Conservation (phyloP, 2,888 invertebrate species). For the Aproaerema taeniolella region DNA sequence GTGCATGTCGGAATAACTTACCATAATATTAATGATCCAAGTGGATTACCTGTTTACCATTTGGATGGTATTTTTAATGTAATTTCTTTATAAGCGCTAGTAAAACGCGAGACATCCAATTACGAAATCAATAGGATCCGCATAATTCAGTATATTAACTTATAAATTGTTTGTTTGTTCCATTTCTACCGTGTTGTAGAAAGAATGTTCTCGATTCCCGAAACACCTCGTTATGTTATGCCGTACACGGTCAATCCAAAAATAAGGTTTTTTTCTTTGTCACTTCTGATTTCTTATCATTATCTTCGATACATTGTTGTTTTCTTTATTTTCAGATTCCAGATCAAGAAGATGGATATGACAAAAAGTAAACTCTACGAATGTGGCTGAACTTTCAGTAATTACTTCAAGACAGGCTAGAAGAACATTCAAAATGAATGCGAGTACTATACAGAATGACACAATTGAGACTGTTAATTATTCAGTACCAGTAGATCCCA, state of each 20-base stretch:
- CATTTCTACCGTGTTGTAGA: neutral
- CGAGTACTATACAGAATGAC: constrained; percentile 19
- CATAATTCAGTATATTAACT: neutral
- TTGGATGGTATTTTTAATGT: constrained; percentile 9
- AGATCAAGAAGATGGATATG: constrained; percentile 5
- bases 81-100: constrained; percentile 12
- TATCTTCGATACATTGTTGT: too few relatives aligned
- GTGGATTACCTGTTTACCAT: neutral
- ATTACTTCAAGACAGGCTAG: neutral
- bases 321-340: constrained; percentile 10
- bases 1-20: neutral
- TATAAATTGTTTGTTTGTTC: constrained; percentile 6
- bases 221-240: too few relatives aligned
- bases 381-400: constrained; percentile 5
- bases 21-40: neutral
- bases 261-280: too few relatives aligned
- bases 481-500: constrained; percentile 39
- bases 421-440: constrained; percentile 3
- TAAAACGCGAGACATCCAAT: constrained; percentile 24
- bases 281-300: too few relatives aligned
- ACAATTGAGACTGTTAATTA: constrained; percentile 23
- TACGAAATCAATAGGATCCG: constrained; percentile 13
- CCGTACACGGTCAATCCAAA: too few relatives aligned
- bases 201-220: too few relatives aligned
- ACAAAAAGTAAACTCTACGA: constrained; percentile 7